phyloP scores from a whole-genome alignment of 2,888 invertebrate species.

The Trissolcus japonicus region DNA sequence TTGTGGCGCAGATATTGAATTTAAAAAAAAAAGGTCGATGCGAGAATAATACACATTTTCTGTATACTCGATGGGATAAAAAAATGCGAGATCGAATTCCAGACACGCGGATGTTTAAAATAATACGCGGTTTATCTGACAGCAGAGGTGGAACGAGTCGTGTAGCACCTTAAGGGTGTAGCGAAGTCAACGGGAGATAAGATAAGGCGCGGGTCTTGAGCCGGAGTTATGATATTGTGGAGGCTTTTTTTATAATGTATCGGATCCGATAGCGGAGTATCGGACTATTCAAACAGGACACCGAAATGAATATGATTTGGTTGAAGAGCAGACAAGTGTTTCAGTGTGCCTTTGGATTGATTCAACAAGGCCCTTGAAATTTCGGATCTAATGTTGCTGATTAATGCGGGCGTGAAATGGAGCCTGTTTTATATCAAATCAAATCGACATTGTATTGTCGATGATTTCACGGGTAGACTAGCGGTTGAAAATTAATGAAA shows the following conservation, averaged over 20 bases:
- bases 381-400: background rate
- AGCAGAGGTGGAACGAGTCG: constrained; percentile 44
- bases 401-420: background rate
- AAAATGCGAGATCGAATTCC: constrained; percentile 33
- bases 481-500: constrained; percentile 15
- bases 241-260: constrained; percentile 22
- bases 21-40: constrained; percentile 27
- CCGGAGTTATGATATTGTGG: constrained; percentile 25
- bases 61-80: constrained; percentile 19
- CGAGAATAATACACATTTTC: constrained; percentile 26
- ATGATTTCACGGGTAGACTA: constrained; percentile 22
- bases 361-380: constrained; percentile 27
- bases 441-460: constrained; percentile 26
- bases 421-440: constrained; percentile 11
- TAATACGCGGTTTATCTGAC: constrained; percentile 41
- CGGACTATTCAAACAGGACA: constrained; percentile 30
- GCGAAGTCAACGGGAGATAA: constrained; percentile 40
- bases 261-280: constrained; percentile 17
- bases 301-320: constrained; percentile 17
- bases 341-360: constrained; percentile 19
- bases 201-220: constrained; percentile 36
- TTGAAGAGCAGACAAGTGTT: constrained; percentile 26
- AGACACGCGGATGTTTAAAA: constrained; percentile 37
- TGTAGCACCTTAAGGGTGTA: constrained; percentile 50
- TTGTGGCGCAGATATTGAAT: no score